Percentiles rank a stretch among this genome's conserved stretches.
phyloP scores from a whole-genome alignment of 2,113 vertebrate species.

The Cyphomyrus plagiostoma region DNA sequence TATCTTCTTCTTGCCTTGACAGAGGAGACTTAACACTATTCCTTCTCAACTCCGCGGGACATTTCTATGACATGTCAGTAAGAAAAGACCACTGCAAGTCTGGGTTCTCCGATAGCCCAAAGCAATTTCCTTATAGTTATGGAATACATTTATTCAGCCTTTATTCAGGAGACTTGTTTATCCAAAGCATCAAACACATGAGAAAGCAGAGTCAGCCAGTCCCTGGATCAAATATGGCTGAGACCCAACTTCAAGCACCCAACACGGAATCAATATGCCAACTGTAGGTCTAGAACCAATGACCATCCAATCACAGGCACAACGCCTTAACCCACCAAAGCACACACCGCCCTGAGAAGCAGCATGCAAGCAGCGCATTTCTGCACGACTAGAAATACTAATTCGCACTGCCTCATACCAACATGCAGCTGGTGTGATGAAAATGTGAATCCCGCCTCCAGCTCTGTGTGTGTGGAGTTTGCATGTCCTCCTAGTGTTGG shows the following conservation, averaged over 20 bases:
- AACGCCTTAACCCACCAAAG: background rate
- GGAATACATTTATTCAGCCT: background rate
- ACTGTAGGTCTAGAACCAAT: background rate
- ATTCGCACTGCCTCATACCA: background rate
- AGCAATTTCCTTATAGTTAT: background rate
- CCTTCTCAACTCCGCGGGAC: background rate
- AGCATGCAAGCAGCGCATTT: background rate
- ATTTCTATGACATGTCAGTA: background rate
- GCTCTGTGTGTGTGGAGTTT: background rate
- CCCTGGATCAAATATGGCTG: background rate
- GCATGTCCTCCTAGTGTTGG: background rate
- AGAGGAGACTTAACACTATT: background rate
- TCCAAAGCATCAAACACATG: background rate
- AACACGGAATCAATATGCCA: background rate
- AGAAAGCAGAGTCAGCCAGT: background rate
- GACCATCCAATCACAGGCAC: background rate
- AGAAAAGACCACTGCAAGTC: background rate
- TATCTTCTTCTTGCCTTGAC: conserved; percentile 17
- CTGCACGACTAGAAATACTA: background rate
- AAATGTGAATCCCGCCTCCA: background rate
- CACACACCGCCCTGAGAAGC: background rate
- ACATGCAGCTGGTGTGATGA: background rate
- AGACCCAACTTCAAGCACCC: background rate
- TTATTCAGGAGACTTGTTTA: background rate
- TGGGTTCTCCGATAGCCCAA: background rate